Evolutionary conservation across 2,797 vertebrate genomes (phyloP), one percentile per base, ranked within the genome.

Genomic region (Allobates femoralis): DNA sequence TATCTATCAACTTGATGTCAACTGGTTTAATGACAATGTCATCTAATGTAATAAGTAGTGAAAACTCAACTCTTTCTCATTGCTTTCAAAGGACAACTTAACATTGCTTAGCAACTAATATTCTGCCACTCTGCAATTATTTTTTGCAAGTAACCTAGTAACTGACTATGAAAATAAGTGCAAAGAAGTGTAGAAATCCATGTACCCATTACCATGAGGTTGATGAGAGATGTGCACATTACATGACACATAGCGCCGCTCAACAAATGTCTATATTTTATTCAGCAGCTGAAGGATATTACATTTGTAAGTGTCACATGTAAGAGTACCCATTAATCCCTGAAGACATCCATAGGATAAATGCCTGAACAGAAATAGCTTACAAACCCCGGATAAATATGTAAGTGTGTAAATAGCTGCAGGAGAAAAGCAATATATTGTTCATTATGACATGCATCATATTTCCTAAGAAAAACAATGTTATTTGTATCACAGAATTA

Each of bases 31-130:
- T n/a, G 34, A 41, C 67, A 41, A 23, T 37, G 19, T 71, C 66
- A 34, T 46, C 12, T 50, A 2, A n/a, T 71, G 71, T 50, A 55
- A 76, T 53, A 26, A 76, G 28, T 30, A 55, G 26, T 3, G 18
- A 46, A 55, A 30, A 74, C 23, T 18, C 12, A 30, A 76, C 26
- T 51, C 62, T 66, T 28, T 28, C n/a, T n/a, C 51, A 50, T 66
- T 30, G 58, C 58, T 15, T 50, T 67, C 15, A 11, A 60, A 21
- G 28, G 21, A n/a, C 23, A 67, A 81, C 41, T 67, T 76, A 92
- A 93, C 91, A 86, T 92, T 88, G 81, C 92, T 93, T 94, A 94
- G 93, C 91, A 94, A 92, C 92, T 90, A 91, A 88, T 85, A 90
- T 84, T 88, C 86, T 89, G 90, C 90, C 89, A 56, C 32, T 81